Evolutionary conservation across 2,113 vertebrate species (phyloP), one percentile per base, ranked within the genome.

Genomic region (Solea solea): DNA sequence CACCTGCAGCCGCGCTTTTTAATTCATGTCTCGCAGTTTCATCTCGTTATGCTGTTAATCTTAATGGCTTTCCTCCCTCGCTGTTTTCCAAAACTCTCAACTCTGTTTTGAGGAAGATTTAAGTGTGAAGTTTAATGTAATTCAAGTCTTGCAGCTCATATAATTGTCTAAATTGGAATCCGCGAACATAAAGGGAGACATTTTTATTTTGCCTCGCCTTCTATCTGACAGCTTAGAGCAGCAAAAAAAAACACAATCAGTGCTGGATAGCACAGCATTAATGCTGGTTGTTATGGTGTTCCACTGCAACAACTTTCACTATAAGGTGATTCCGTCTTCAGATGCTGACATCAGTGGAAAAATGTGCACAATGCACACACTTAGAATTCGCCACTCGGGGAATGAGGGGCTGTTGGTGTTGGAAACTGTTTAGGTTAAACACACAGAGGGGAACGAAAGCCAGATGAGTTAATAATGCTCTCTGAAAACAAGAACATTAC

Each of bases 311-410:
- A 48, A 61, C 72, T 71, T 75, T 74, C 62, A 70, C 76, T 72
- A 69, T 67, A 67, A 81, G 72, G 74, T 69, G 57, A 83, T 69
- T 70, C 54, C 46, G 52, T 5, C 0, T 84, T 77, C 75, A 75
- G 78, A 67, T 53, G 80, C 82, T 90, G 86, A 91, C 85, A 74
- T 86, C 85, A 86, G 81, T 79, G 87, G 85, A 89, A 89, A 89
- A 89, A 69, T 65, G 16, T 72, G 76, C 68, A 76, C 9, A 13
- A 57, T 61, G 60, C 78, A 65, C 78, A 51, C 65, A 14, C 13
- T 64, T 72, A 51, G 21, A 55, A 61, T 57, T 64, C 41, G 73
- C 80, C 74, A 62, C 79, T 77, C 55, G 71, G 82, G 78, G 70
- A 76, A 78, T 58, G 73, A 25, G 80, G 58, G 41, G 74, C 50